Conservation (phyloP, 1,140 invertebrate species). For the Cheumatopsyche charites region DNA sequence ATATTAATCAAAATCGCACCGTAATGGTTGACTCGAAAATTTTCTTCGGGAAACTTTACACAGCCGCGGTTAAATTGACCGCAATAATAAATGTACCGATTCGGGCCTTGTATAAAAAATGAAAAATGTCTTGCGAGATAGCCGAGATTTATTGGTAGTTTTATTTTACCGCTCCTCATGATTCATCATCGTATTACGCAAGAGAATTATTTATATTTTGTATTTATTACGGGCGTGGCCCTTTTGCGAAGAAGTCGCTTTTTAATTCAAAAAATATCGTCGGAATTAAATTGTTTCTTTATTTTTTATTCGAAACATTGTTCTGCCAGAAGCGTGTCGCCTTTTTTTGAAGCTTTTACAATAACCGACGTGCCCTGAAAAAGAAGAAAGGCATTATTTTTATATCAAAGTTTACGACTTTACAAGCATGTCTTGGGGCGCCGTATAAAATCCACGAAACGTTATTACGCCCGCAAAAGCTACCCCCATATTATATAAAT, state of each 20-base stretch:
- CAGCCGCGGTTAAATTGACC: constrained; percentile 21
- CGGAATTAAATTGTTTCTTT: too few relatives aligned
- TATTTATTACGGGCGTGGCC: neutral
- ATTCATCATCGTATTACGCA: constrained; percentile 13
- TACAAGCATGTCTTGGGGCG: neutral
- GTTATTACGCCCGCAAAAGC: constrained; percentile 1
- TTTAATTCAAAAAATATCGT: too few relatives aligned
- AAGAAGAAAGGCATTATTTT: constrained; percentile 10
- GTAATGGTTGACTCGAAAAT: constrained; percentile 7
- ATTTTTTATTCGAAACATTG: too few relatives aligned
- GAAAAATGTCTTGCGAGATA: constrained; percentile 24
- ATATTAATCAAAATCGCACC: constrained; percentile 13
- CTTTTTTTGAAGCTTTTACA: too few relatives aligned
- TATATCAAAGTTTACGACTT: constrained; percentile 12
- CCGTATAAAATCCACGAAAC: neutral
- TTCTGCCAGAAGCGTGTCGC: too few relatives aligned
- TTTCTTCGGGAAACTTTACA: constrained; percentile 15
- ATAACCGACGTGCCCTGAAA: neutral
- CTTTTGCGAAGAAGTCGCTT: neutral
- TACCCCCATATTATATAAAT: neutral
- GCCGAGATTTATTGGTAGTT: constrained; percentile 23
- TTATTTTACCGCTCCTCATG: constrained; percentile 20
- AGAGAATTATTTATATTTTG: neutral
- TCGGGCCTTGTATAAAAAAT: constrained; percentile 14
- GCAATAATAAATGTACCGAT: constrained; percentile 25